Evolutionary conservation across 1,140 invertebrate species (phyloP), one percentile per base, ranked within the genome.

Genomic region (Harpegnathos saltator): DNA sequence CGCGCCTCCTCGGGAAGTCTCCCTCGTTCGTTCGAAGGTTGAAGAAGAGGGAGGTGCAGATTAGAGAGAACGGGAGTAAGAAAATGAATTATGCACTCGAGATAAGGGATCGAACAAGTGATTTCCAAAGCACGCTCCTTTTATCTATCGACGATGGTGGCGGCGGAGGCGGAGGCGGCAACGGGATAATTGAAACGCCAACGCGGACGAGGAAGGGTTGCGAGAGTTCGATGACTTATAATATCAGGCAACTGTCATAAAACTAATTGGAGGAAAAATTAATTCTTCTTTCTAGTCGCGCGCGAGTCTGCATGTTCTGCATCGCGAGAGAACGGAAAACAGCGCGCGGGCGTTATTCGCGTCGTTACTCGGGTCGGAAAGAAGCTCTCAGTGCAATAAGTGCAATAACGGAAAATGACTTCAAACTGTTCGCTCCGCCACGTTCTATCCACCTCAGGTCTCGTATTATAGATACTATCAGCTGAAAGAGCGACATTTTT

Each of bases 141-240:
- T 78, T 84, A 87, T 87, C 86, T 74, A 9, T 9, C 38, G 38
- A 44, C 38, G 33, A n/a, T n/a, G n/a, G n/a, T n/a, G 5, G 29
- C 29, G 29, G 38, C 38, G 38, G 38, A 1, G 38, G 38, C 38
- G 3, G 38, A 0, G 56, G 3, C 63, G 19, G 24, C 24, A 12
- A 22, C 15, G 19, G 66, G 22, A 33, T 87, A 87, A 87, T 87
- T 87, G 82, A 87, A 84, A 84, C 69, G 62, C n/a, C 24, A 71
- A 19, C 14, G 44, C 22, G n/a, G 26, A 19, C 14, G 44, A n/a
- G n/a, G 26, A 61, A 65, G 81, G 71, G 48, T 68, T 68, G 65
- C 3, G 12, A 48, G 38, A 54, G 26, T 69, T 22, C 15, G 50
- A 63, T 68, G 59, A 82, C 44, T 75, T 74, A 65, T 59, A 71